Evolutionary conservation across 2,888 invertebrate genomes (phyloP).

Genomic region (Celastrina argiolus): DNA sequence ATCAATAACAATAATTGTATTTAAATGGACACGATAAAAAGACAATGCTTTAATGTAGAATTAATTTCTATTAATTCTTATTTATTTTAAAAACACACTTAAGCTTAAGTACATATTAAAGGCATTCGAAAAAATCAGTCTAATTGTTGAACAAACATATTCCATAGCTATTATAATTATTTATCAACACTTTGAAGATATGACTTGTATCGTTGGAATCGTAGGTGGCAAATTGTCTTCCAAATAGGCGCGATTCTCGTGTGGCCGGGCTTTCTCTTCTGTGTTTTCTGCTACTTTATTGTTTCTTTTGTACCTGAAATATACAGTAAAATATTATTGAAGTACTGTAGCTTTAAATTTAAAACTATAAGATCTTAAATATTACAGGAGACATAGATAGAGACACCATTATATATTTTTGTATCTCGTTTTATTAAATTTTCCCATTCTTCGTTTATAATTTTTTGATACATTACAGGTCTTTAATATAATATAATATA

Average conservation of each 20-base stretch:
- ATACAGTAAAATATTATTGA: no score
- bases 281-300: constrained; percentile 14
- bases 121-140: neutral
- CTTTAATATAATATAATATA: no score
- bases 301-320: neutral
- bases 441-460: no score
- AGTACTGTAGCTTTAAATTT: no score
- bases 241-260: constrained; percentile 32
- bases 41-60: neutral
- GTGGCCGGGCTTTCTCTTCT: constrained; percentile 16
- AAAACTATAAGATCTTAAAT: no score
- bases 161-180: neutral
- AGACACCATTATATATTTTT: no score
- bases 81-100: neutral
- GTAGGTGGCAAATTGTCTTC: constrained; percentile 48
- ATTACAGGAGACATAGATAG: no score
- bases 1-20: no score
- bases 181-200: constrained; percentile 51
- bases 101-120: neutral
- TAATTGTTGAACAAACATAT: neutral
- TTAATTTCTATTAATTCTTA: neutral
- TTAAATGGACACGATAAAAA: neutral
- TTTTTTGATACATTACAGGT: no score
- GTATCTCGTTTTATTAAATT: no score
- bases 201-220: constrained; percentile 40